Conservation (phyloP, 2,888 invertebrate genomes). For the Steinernema hermaphroditum region DNA sequence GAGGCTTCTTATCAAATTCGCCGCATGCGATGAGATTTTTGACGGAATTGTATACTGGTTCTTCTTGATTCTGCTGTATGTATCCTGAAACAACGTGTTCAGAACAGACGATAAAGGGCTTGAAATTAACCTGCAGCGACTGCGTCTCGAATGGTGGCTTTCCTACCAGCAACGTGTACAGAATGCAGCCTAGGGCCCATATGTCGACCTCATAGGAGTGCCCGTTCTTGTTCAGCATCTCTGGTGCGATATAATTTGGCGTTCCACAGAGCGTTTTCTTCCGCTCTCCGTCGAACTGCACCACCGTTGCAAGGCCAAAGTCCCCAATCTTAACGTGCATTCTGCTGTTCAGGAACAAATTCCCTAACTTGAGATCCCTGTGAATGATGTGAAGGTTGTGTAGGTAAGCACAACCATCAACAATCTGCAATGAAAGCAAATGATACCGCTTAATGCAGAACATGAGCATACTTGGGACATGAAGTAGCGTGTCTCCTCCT, state of each 20-base stretch:
- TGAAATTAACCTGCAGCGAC: constrained; percentile 74
- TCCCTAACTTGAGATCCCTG: constrained; percentile 7
- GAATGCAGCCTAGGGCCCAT: constrained; percentile 82
- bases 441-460: too few species aligned
- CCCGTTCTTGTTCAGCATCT: constrained; percentile 92
- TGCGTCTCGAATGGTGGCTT: constrained; percentile 97
- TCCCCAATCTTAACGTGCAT: constrained; percentile 24
- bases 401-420: constrained; percentile 9
- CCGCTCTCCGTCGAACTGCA: constrained; percentile 83
- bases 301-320: constrained; percentile 91
- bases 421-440: constrained; percentile 1
- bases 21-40: constrained; percentile 41
- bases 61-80: constrained; percentile 87
- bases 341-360: not conserved
- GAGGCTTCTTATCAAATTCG: constrained; percentile 67
- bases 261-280: constrained; percentile 96
- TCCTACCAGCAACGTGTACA: constrained; percentile 91
- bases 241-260: constrained; percentile 97
- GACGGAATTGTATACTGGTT: constrained; percentile 80
- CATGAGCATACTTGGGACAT: not conserved
- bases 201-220: constrained; percentile 98
- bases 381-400: constrained; percentile 8
- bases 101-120: too few species aligned
- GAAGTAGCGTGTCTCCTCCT: constrained; percentile 18
- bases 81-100: constrained; percentile 74